Evolutionary conservation across 2,888 invertebrate genomes (phyloP), one percentile per base, ranked within the genome.

Genomic region (Chorisops tibialis): DNA sequence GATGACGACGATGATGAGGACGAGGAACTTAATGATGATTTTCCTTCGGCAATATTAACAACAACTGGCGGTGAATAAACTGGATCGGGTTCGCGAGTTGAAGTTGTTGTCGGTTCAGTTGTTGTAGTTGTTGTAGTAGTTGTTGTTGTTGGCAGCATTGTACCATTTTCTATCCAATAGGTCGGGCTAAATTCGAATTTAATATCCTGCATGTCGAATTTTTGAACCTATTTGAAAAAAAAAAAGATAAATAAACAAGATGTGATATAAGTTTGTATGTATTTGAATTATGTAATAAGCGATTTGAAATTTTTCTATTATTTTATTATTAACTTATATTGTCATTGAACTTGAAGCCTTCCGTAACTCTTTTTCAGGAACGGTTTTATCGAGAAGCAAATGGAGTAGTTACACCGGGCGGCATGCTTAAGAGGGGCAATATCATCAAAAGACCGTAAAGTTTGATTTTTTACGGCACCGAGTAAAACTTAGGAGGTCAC

Each of bases 101-200:
- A 81, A 24, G 79, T 75, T 51, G 81, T 81, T 4, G 82, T 81
- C 11, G 80, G 74, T 59, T 79, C 77, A 37, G 82, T 80, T 6
- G 83, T 83, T 2, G 83, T 83, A 6, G 82, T 82, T 12, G 83
- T 83, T 2, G 86, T 85, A 4, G 83, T 83, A 4, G 84, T 85
- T 1, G 84, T 84, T 0, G 84, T 85, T 1, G 83, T 91, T 11
- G 93, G 92, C 18, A 92, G 89, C 41, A 88, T 76, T 14, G 85
- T 87, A 68, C 87, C 85, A 75, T 93, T 93, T 56, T 82, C 81
- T 47, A 89, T 75, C 77, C 85, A 93, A 75, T 89, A 93, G 50
- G 88, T 82, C 24, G 87, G 86, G n/a, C 89, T 87, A 68, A 87
- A 88, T 67, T 87, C 84, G 5, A 88, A 83, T 67, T 82, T 82